Base-by-base conservation (phyloP, 2,113 vertebrate species). In the Syngnathus scovelli region DNA sequence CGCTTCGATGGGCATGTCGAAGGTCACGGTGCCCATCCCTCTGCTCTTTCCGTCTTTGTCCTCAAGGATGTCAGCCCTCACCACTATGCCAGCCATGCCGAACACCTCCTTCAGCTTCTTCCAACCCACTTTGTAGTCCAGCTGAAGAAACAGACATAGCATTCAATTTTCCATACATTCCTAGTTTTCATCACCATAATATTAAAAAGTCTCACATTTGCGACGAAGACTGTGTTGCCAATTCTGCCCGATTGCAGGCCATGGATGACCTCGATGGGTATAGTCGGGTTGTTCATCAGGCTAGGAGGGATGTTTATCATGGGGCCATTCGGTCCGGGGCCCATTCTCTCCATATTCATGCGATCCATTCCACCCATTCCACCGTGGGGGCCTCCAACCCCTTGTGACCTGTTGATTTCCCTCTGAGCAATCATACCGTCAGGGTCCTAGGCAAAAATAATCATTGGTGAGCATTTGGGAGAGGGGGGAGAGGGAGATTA, bases 91-190 rank as follows among this genome's bases (percentile, higher is more conserved):
- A 0, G 97, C 96, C 95, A 99, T 98, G 88, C 93, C 79, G 78
- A 99, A 99, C 2, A 99, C 96, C 86, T 99, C 96, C 56, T 98
- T 98, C 89, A 99, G 90, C 82, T 99, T 99, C 91, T 98, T 99
- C 95, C 97, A 99, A 38, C 95, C 95, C 55, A 98, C 97, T 85
- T 96, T 98, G 92, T 98, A 98, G 87, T 98, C 97, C 87, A 99
- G 89, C 97, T 99, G 82, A 19, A 65, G 69, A 19, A 60, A 65
- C 5, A 38, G 1, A 27, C 12, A 33, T 33, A 33, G 3, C 3
- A 12, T 43, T 43, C 9, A 43, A 43, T 43, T 43, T 43, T 43
- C 41, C 9, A 11, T 43, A 16, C 38, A 13, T 11, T 1, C 12
- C n/a, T 27, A 18, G 12, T 44, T 62, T 43, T 44, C 7, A 38